Base-by-base conservation (phyloP, 2,113 vertebrate genomes). In the Meriones unguiculatus region DNA sequence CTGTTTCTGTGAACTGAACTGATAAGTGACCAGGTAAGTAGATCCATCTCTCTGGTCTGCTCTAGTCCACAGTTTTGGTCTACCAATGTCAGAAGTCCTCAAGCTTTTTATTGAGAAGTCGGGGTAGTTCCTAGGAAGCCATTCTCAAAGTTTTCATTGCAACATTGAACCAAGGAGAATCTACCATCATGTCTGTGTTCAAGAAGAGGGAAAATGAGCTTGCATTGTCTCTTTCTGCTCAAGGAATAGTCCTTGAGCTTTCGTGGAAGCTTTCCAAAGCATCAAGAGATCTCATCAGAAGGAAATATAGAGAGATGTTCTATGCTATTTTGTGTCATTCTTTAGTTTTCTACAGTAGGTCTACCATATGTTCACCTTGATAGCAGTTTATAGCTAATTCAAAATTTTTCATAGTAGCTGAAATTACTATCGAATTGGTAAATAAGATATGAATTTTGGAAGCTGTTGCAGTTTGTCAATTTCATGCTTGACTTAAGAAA, bases 401-500 rank as follows among this genome's bases (percentile, higher is more conserved):
- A 54, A 0, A 54, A 20, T 20, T 80, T 59, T 62, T 76, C 35
- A 65, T 52, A 59, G 20, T 54, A 35, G 6, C 28, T 82, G 64
- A 78, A 65, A 54, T 90, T 22, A 35, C 2, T 64, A 25, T 57
- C 64, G 62, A 30, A 35, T 5, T 17, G 87, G 24, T 41, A 72
- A 59, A 25, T 93, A 62, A 18, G 46, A 38, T 46, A 73, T 67
- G 25, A 1, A 2, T 20, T 78, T 91, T 22, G 54, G 52, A 59
- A n/a, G 59, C 78, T 59, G 32, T n/a, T n/a, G 4, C 1, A 81
- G 41, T 28, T 9, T 35, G 12, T 87, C 50, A 11, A 0, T 18
- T 90, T 90, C 91, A 50, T 87, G 24, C 38, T 41, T 89, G n/a
- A 65, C 67, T 65, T 93, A 90, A 86, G 35, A 5, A 59, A 54